Percentiles rank a stretch among this genome's conserved stretches.
Evolutionary conservation across 2,113 vertebrate species (phyloP).

Genomic region (Oncorhynchus keta): DNA sequence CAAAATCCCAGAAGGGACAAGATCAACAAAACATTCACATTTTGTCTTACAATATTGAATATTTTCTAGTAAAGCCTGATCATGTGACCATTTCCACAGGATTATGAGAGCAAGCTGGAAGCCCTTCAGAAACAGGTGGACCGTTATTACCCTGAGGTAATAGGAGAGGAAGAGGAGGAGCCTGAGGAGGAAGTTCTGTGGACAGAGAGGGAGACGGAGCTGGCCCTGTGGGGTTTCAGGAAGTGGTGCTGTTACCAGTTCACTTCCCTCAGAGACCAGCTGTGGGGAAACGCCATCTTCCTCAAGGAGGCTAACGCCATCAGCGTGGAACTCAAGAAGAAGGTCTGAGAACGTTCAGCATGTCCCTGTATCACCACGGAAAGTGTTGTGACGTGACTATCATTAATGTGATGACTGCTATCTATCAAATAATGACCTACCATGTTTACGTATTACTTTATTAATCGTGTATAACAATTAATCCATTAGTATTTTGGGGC

Average conservation of each 20-base stretch:
- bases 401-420: background rate
- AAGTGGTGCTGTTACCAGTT: constrained; percentile 99
- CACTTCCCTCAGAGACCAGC: constrained; percentile 90
- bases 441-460: no score
- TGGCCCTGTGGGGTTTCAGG: constrained; percentile 91
- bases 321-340: constrained; percentile 96
- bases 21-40: no score
- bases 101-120: constrained; percentile 96
- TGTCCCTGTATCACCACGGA: background rate
- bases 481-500: no score
- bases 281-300: constrained; percentile 97
- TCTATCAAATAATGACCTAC: no score
- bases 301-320: constrained; percentile 98
- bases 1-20: background rate
- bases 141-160: constrained; percentile 86
- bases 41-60: no score
- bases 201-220: constrained; percentile 87
- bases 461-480: no score
- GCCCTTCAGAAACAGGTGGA: constrained; percentile 96
- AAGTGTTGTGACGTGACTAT: background rate
- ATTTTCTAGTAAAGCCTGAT: no score
- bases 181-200: constrained; percentile 94
- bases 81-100: constrained; percentile 65
- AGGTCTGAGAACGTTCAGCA: constrained; percentile 71
- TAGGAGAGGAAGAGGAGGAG: constrained; percentile 91